phyloP scores from a whole-genome alignment of 2,113 vertebrate genomes.

The Cololabis saira region DNA sequence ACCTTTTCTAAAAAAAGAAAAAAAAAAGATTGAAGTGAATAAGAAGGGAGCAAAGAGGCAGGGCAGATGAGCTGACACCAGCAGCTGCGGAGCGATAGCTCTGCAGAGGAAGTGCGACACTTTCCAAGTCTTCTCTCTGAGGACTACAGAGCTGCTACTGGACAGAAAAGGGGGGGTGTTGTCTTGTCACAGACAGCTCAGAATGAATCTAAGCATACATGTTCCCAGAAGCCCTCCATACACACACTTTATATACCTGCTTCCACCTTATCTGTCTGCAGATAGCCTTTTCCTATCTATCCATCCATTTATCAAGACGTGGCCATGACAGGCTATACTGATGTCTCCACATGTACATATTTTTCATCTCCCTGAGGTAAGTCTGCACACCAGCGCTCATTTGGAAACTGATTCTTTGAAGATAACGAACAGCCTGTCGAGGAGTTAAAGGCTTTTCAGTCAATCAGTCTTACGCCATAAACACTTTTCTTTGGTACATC shows the following conservation, averaged over 20 bases:
- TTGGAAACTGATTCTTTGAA: constrained; percentile 38
- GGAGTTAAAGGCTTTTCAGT: constrained; percentile 17
- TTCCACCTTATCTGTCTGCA: constrained; percentile 41
- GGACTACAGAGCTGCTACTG: constrained; percentile 70
- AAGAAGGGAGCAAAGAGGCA: constrained; percentile 53
- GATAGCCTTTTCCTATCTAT: constrained; percentile 45
- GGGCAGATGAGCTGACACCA: constrained; percentile 77
- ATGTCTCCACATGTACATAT: constrained; percentile 43
- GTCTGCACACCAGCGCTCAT: constrained; percentile 31
- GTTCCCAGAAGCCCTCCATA: constrained; percentile 24
- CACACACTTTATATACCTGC: constrained; percentile 43
- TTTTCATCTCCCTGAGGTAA: constrained; percentile 51
- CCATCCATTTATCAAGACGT: constrained; percentile 56
- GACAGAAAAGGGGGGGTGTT: constrained; percentile 37
- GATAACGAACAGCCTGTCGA: constrained; percentile 59
- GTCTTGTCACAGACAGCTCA: constrained; percentile 56
- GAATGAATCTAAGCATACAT: constrained; percentile 37
- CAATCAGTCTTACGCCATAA: constrained; percentile 27
- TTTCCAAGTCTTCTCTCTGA: constrained; percentile 71
- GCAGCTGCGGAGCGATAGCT: constrained; percentile 78
- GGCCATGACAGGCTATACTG: constrained; percentile 48
- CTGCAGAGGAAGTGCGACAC: constrained; percentile 85
- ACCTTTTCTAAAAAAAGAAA: constrained; percentile 29
- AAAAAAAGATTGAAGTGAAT: constrained; percentile 11
- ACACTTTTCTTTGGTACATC: constrained; percentile 29